phyloP scores from a whole-genome alignment of 1,140 invertebrate genomes.

The Hypothenemus hampei region DNA sequence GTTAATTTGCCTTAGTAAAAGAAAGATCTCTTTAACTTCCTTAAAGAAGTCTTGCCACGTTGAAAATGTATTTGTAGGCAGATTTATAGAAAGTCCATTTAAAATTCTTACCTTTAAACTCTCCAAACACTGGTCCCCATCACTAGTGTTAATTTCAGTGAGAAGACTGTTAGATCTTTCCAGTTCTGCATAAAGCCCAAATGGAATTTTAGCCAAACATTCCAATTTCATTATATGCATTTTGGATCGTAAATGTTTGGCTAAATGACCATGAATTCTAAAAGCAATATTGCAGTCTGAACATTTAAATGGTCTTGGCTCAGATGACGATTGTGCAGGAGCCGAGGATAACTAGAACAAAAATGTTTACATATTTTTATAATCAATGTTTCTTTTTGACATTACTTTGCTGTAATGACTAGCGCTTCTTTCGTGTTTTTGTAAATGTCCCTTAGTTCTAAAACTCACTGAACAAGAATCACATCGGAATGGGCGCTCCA shows the following conservation, averaged over 20 bases:
- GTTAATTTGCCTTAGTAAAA: too few relatives aligned
- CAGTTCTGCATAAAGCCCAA: constrained; percentile 93
- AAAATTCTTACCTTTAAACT: constrained; percentile 69
- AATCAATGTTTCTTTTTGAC: neutral
- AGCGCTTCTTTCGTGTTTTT: constrained; percentile 85
- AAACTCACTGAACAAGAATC: constrained; percentile 88
- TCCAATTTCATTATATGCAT: constrained; percentile 96
- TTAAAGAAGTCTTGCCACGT: too few relatives aligned
- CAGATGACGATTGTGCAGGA: constrained; percentile 55
- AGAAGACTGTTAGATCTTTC: constrained; percentile 84
- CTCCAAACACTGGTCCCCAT: constrained; percentile 87
- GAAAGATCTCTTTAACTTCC: too few relatives aligned
- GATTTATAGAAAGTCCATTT: too few relatives aligned
- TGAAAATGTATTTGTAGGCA: too few relatives aligned
- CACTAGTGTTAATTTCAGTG: constrained; percentile 89
- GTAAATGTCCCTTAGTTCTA: constrained; percentile 84
- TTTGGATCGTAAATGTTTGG: constrained; percentile 94
- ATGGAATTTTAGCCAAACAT: constrained; percentile 86
- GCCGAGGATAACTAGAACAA: constrained; percentile 42
- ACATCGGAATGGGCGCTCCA: constrained; percentile 88
- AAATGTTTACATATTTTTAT: neutral
- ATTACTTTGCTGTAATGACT: constrained; percentile 88
- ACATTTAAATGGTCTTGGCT: constrained; percentile 92
- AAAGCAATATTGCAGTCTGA: constrained; percentile 94
- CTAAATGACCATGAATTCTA: constrained; percentile 91